Base-by-base conservation (phyloP, 1,140 invertebrate species). In the Melanaphis sacchari region DNA sequence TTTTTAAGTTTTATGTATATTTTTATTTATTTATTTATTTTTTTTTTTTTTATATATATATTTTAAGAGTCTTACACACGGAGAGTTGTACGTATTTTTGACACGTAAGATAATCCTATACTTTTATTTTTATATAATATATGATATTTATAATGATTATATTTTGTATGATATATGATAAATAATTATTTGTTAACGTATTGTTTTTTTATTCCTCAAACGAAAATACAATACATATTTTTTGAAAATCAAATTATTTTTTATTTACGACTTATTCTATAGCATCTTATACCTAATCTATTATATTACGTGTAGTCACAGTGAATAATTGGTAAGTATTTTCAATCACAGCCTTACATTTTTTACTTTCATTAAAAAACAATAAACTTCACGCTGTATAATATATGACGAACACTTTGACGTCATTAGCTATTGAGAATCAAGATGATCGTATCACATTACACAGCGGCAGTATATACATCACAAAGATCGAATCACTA, bases 1-100 rank as follows among this genome's bases (percentile, higher is more conserved):
- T 54, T 54, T 90, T 90, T 59, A 54, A 90, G 88, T 90, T 90
- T 90, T 90, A 54, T 54, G 9, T 11, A 40, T 40, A 54, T 59
- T 40, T 90, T 40, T 46, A 7, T 85, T n/a, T 46, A n/a, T n/a
- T n/a, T n/a, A n/a, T n/a, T n/a, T n/a, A n/a, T n/a, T n/a, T n/a
- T n/a, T n/a, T 7, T 22, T 11, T 52, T 40, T 49, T 88, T 49
- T 22, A n/a, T n/a, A n/a, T 49, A 21, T 52, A 18, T 52, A 38
- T 22, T 38, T 38, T 54, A 24, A 88, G 46, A 49, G 46, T 54
- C 40, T 90, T 40, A 41, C 38, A 90, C 52, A 8, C 3, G 26
- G 26, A 26, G 24, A 54, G 9, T 15, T 40, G 38, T 49, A 49
- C 46, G 46, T 54, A 26, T 59, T 54, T 54, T 54, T 4, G 22